phyloP scores from a whole-genome alignment of 2,113 vertebrate genomes.

The Podiceps cristatus region DNA sequence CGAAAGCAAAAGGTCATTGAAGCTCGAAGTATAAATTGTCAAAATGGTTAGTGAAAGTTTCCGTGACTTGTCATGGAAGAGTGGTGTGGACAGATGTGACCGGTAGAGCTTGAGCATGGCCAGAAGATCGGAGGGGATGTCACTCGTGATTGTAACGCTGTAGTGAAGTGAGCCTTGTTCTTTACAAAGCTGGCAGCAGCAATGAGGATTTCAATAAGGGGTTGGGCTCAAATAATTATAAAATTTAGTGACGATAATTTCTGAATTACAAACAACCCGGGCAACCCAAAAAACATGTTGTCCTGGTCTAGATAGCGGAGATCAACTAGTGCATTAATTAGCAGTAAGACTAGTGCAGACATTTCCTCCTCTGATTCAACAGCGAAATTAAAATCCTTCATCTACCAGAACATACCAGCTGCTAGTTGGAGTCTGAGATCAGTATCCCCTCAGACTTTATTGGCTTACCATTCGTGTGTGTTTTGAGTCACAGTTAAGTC shows the following conservation, averaged over 20 bases:
- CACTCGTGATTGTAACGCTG: fast-evolving
- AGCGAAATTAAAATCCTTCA: slow-evolving; percentile 12
- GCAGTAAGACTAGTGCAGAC: not conserved
- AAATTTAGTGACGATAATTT: not conserved
- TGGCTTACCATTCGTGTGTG: fast-evolving
- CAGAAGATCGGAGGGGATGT: not conserved
- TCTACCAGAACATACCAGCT: not conserved
- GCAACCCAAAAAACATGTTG: slow-evolving; percentile 34
- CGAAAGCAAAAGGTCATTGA: not conserved
- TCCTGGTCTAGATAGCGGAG: not conserved
- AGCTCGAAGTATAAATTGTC: not conserved
- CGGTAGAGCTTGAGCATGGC: fast-evolving
- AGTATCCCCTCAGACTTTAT: not conserved
- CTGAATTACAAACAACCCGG: not conserved
- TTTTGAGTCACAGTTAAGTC: not conserved
- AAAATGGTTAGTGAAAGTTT: not conserved
- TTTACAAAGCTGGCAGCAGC: not conserved
- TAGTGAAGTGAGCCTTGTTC: not conserved
- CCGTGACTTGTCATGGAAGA: not conserved
- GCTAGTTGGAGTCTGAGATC: not conserved
- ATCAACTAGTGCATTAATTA: slow-evolving; percentile 24
- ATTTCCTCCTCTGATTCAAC: not conserved
- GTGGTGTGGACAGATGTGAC: not conserved
- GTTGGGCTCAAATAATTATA: not conserved
- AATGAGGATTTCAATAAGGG: not conserved